A percentile compares a stretch with the other conserved stretches of the same genome.
Evolutionary conservation across 2,888 invertebrate species (phyloP).

Genomic region (Dynastes maya): DNA sequence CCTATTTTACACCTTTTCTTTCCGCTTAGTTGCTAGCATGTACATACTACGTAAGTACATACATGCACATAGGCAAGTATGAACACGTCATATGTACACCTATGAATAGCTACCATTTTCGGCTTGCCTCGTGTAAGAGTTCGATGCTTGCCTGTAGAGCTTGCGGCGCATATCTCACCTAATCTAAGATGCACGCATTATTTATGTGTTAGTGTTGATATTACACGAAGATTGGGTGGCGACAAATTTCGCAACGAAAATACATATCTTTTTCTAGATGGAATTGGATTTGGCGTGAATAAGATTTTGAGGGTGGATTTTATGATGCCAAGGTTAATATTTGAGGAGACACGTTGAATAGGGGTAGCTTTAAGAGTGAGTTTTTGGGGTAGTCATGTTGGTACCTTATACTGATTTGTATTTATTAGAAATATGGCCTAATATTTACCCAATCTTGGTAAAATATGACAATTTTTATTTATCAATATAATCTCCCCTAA

Average conservation of each 20-base stretch:
- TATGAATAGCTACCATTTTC: neutral
- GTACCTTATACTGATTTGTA: too few species aligned
- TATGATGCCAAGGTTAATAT: neutral
- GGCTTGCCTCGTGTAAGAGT: too few species aligned
- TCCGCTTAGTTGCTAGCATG: neutral
- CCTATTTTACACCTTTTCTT: slow-evolving; percentile 13
- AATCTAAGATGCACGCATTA: slow-evolving; percentile 28
- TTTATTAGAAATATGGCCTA: too few species aligned
- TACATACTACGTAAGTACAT: neutral
- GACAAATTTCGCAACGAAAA: slow-evolving; percentile 19
- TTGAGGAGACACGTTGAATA: neutral
- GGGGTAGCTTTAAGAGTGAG: neutral
- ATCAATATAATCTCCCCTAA: too few species aligned
- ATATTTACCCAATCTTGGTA: too few species aligned
- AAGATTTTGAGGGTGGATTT: slow-evolving; percentile 9
- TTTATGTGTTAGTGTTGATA: slow-evolving; percentile 1
- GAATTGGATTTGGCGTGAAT: slow-evolving; percentile 25
- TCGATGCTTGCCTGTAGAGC: neutral
- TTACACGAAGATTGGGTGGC: neutral
- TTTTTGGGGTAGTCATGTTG: neutral
- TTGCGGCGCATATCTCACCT: neutral
- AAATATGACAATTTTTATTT: too few species aligned
- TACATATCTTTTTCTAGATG: slow-evolving; percentile 1
- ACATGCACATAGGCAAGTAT: neutral
- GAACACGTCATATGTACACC: neutral